These are phyloP conservation scores for Macrosoma leucophasiata DNA, from an alignment of 2,888 invertebrate genomes.

Conservation along the genomic window DNA sequence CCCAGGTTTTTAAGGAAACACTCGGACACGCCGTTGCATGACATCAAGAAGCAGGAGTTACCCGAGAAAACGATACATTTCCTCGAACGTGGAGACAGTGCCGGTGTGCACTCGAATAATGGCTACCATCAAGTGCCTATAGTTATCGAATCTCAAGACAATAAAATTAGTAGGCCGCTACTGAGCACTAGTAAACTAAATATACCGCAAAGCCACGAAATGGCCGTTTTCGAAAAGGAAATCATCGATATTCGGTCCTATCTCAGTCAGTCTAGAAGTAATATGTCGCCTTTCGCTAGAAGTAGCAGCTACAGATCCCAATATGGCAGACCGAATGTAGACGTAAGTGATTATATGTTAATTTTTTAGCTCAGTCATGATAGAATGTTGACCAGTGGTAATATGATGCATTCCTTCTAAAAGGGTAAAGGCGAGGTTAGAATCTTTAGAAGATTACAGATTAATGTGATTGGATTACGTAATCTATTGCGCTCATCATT, in stretches of 20 bases:
- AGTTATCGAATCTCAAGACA: slow-evolving; percentile 74
- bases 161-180: slow-evolving; percentile 39
- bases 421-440: too few species aligned
- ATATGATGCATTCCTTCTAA: too few species aligned
- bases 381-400: too few species aligned
- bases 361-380: too few species aligned
- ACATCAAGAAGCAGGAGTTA: slow-evolving; percentile 59
- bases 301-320: slow-evolving; percentile 83
- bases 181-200: slow-evolving; percentile 60
- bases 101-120: slow-evolving; percentile 46
- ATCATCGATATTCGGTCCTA: slow-evolving; percentile 83
- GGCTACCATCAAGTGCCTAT: slow-evolving; percentile 82
- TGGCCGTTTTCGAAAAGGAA: slow-evolving; percentile 76
- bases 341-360: too few species aligned
- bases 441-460: too few species aligned
- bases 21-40: slow-evolving; percentile 69
- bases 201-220: slow-evolving; percentile 63
- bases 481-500: too few species aligned
- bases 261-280: slow-evolving; percentile 83
- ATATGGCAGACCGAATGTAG: slow-evolving; percentile 76
- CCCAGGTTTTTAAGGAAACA: slow-evolving; percentile 80
- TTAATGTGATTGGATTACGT: too few species aligned
- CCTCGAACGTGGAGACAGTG: slow-evolving; percentile 48
- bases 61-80: slow-evolving; percentile 56
- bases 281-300: slow-evolving; percentile 81